Percentiles rank a stretch among this genome's conserved stretches.
These are phyloP conservation scores for Latheticus oryzae DNA, from an alignment of 2,888 invertebrate genomes.

Conservation along the genomic window DNA sequence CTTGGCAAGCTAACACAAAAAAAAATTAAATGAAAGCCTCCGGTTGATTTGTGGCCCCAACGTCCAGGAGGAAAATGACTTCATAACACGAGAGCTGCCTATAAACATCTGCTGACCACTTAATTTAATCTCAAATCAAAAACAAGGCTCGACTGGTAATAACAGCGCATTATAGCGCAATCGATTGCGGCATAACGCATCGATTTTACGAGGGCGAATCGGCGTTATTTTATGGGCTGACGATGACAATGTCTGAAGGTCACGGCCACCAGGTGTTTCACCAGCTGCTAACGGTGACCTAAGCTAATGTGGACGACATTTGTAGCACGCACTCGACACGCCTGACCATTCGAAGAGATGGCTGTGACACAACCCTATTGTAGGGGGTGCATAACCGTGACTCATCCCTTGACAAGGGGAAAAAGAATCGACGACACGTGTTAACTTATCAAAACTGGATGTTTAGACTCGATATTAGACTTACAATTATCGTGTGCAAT, in stretches of 20 bases:
- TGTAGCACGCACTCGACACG: constrained; percentile 45
- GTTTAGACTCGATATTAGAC: too few species aligned
- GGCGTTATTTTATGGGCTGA: constrained; percentile 14
- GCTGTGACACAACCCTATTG: constrained; percentile 40
- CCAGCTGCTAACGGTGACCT: constrained; percentile 43
- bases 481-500: too few species aligned
- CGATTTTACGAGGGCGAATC: constrained; percentile 5
- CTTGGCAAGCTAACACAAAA: constrained; percentile 1
- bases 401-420: constrained; percentile 42
- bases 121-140: constrained; percentile 48
- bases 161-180: constrained; percentile 7
- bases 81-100: constrained; percentile 45
- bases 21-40: constrained; percentile 23
- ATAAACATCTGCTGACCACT: constrained; percentile 51
- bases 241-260: constrained; percentile 19
- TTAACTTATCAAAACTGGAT: constrained; percentile 30
- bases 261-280: constrained; percentile 43
- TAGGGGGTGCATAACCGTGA: constrained; percentile 43
- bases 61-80: constrained; percentile 42
- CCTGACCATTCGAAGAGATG: constrained; percentile 43
- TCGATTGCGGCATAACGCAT: not conserved
- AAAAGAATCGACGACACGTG: too few species aligned
- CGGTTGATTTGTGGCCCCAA: constrained; percentile 31
- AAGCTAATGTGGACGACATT: constrained; percentile 40
- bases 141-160: constrained; percentile 38